Evolutionary conservation across 2,113 vertebrate genomes (phyloP).

Genomic region (Rhineura floridana): DNA sequence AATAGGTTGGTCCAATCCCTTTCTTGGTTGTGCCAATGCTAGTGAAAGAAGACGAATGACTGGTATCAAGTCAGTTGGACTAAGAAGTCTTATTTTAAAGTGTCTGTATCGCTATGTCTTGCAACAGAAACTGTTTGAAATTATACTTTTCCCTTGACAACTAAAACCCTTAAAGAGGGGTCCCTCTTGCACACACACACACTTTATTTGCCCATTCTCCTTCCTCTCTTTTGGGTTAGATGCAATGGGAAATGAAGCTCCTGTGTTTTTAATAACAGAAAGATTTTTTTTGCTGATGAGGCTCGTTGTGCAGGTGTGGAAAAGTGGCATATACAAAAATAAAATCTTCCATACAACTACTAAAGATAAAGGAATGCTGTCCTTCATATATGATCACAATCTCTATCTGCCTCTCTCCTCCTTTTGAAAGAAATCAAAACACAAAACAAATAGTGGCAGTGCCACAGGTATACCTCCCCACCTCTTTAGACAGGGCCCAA

Average conservation of each 20-base stretch:
- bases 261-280: neutral
- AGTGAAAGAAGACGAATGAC: slow-evolving; percentile 21
- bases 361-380: neutral
- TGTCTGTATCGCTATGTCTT: too few species aligned
- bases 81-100: neutral
- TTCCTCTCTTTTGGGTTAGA: neutral
- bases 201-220: neutral
- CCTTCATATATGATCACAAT: neutral
- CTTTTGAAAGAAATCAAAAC: neutral
- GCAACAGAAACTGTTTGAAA: neutral
- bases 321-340: neutral
- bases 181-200: too few species aligned
- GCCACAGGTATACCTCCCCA: too few species aligned
- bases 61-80: neutral
- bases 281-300: neutral
- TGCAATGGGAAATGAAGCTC: neutral
- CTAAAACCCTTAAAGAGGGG: neutral
- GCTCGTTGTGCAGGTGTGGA: too few species aligned
- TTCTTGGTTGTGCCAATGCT: slow-evolving; percentile 99
- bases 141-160: neutral
- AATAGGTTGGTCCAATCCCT: slow-evolving; percentile 96
- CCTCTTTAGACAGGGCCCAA: neutral
- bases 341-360: neutral
- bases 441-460: neutral
- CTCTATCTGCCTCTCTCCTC: neutral